Conservation (phyloP, 2,797 vertebrate genomes). For the Chaetophractus vellerosus region DNA sequence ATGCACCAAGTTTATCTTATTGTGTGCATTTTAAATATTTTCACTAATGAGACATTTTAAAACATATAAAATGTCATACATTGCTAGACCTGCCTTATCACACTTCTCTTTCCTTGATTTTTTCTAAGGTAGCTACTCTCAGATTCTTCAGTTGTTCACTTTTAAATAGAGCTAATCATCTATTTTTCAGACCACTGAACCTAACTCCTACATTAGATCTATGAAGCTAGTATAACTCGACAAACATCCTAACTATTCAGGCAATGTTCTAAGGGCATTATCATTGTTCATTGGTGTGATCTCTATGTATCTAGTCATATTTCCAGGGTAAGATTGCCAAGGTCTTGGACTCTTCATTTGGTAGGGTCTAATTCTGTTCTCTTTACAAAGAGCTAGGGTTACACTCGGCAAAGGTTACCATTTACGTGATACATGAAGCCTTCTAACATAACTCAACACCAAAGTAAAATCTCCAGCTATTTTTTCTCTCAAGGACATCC, state of each 20-base stretch:
- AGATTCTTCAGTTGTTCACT: conserved; percentile 75
- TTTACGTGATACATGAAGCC: conserved; percentile 88
- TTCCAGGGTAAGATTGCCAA: conserved; percentile 89
- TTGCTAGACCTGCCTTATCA: conserved; percentile 66
- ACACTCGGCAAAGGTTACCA: conserved; percentile 91
- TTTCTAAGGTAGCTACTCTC: conserved; percentile 60
- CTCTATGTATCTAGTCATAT: conserved; percentile 87
- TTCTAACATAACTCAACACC: conserved; percentile 85
- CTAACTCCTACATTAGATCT: conserved; percentile 75
- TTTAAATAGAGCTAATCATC: conserved; percentile 81
- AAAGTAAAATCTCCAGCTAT: conserved; percentile 87
- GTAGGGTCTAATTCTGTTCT: conserved; percentile 89
- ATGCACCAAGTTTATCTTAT: conserved; percentile 4
- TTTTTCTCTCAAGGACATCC: conserved; percentile 87
- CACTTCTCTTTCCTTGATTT: conserved; percentile 1
- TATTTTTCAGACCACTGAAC: conserved; percentile 81
- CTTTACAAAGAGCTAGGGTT: conserved; percentile 90
- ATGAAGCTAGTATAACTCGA: conserved; percentile 79
- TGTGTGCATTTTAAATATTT: conserved; percentile 26
- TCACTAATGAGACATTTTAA: conserved; percentile 47
- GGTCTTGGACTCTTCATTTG: conserved; percentile 88
- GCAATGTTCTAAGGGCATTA: conserved; percentile 82
- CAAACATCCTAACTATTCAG: conserved; percentile 85
- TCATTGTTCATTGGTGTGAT: conserved; percentile 84
- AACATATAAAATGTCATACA: neutral